Base-by-base conservation (phyloP, 2,113 vertebrate species). In the Cranoglanis bouderius region DNA sequence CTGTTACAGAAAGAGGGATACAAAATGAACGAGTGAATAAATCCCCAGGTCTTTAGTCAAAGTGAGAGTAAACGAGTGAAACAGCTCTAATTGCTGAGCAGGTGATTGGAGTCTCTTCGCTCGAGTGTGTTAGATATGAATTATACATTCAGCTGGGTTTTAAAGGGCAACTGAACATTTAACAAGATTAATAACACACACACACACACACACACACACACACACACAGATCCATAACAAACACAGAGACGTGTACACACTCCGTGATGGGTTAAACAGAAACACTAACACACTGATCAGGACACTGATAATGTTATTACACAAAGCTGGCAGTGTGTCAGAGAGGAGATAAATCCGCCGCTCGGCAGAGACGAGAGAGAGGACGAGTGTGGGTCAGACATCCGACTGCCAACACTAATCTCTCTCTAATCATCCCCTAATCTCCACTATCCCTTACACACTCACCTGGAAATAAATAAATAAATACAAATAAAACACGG, bases 91-190 rank as follows among this genome's bases (percentile, higher is more conserved):
- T 49, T 55, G 32, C 1, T 21, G 51, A 65, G 49, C 51, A 57
- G 80, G n/a, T 35, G 84, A 90, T 77, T 57, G 77, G 72, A 29
- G 40, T 46, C 38, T 75, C 40, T 43, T 75, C 72, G 46, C 38
- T 43, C 21, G 1, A 74, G 35, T 74, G 74, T 77, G 43, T 77
- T 13, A 77, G 49, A 77, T 77, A 10, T 72, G 19, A 72, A 72
- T 72, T 38, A 72, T 72, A 16, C 14, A 72, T 38, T 72, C 18
- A 78, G 75, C 51, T 82, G 38, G 29, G 18, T 57, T 49, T 77
- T 83, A 78, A 51, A 6, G 35, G 38, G n/a, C 40, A 57, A 82
- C 12, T 65, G 81, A 84, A 38, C 49, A 61, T 32, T 59, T 32
- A 82, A 51, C 46, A 14, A 18, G 26, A 80, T 46, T 77, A 18